Base-by-base conservation (phyloP, 2,888 invertebrate species). In the Ormyrus labotus region DNA sequence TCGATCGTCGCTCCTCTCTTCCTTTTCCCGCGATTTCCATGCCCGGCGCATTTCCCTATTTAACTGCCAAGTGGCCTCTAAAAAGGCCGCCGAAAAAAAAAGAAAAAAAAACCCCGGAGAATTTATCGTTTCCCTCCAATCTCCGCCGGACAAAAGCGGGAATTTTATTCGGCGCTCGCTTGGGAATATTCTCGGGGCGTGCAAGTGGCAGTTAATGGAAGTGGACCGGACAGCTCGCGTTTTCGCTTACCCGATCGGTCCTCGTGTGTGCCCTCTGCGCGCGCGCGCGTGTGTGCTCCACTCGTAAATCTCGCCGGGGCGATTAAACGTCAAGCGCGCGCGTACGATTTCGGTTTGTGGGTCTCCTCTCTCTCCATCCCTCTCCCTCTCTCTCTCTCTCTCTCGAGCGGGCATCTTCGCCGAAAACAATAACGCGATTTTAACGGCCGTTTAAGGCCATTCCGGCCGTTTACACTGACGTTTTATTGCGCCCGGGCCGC, bases 401-500 rank as follows among this genome's bases (percentile, higher is more conserved):
- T 70, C 69, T 63, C 45, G 55, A 6, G 11, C 48, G 45, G 50
- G 65, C 60, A 8, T 51, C 75, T 60, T 19, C 60, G 63, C 71
- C 84, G 87, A 87, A 88, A 89, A 89, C 87, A 89, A 88, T 89
- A 88, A 89, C 85, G 86, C 86, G 84, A 85, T 87, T 89, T 88
- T 86, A 87, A 89, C 86, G 86, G 84, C 85, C 88, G 83, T 87
- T 88, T 88, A 85, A 86, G 85, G 85, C 87, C 85, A 83, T 85
- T 87, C 84, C 78, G 78, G 75, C 84, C 86, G 78, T 87, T 86
- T 86, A 85, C 86, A 82, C 83, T 85, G 85, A 85, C 85, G 84
- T 85, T 88, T 87, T 88, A 88, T 88, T 84, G 84, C 82, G 81
- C 76, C 73, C 80, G 71, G 78, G 48, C 63, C 47, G 63, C 10